These are phyloP conservation scores for Drosophila yakuba DNA, from an alignment of 1,140 invertebrate genomes.

Conservation along the genomic window DNA sequence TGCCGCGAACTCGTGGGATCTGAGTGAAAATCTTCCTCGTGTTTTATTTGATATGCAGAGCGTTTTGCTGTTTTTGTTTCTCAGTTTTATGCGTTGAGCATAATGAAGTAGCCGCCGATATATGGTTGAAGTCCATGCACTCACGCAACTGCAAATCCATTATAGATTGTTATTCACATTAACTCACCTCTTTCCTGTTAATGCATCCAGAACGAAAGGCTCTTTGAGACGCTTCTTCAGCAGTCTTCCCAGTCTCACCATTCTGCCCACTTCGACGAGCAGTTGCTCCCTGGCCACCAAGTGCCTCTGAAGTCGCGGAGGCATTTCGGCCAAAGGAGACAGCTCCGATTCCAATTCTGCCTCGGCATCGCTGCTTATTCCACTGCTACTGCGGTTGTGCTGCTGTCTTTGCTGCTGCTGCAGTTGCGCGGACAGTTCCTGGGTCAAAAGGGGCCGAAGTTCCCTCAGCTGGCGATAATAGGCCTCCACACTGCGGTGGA, in stretches of 20 bases:
- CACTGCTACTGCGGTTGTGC: conserved; percentile 77
- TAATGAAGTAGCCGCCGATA: conserved; percentile 25
- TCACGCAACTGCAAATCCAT: conserved; percentile 20
- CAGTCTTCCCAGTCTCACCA: conserved; percentile 89
- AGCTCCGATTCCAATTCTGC: conserved; percentile 53
- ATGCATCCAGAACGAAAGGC: conserved; percentile 85
- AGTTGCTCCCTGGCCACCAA: conserved; percentile 88
- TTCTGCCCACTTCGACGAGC: conserved; percentile 90
- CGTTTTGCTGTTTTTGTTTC: conserved; percentile 12
- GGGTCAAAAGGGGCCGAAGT: conserved; percentile 86
- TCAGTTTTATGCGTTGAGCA: conserved; percentile 22
- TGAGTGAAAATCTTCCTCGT: conserved; percentile 38
- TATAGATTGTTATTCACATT: conserved; percentile 6
- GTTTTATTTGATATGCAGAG: conserved; percentile 32
- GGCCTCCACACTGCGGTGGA: conserved; percentile 91
- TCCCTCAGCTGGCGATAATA: conserved; percentile 87
- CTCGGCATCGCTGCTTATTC: conserved; percentile 78
- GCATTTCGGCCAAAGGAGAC: conserved; percentile 41
- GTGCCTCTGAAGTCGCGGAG: conserved; percentile 85
- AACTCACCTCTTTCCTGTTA: conserved; percentile 79
- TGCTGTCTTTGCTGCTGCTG: conserved; percentile 65
- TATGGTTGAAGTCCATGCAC: conserved; percentile 32
- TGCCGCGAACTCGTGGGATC: conserved; percentile 20
- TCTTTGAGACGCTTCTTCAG: conserved; percentile 89
- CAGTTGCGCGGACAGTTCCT: conserved; percentile 69